These are phyloP conservation scores for Enteromius anoplus DNA, from an alignment of 2,797 vertebrate species.

Conservation along the genomic window DNA sequence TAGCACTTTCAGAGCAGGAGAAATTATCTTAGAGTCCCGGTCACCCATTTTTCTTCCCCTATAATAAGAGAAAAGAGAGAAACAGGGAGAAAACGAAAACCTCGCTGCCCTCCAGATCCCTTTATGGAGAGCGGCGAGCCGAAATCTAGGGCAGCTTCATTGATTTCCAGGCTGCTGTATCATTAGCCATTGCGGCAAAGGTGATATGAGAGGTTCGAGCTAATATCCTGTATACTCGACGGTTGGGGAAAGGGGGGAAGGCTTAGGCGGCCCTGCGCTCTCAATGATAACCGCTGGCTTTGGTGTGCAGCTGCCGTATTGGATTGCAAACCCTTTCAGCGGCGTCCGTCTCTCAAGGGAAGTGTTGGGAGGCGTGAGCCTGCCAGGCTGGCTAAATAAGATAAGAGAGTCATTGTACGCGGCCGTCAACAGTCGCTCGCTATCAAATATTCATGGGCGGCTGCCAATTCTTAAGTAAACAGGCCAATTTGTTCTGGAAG, in stretches of 20 bases:
- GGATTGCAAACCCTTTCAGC: conserved; percentile 40
- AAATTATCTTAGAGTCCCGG: conserved; percentile 75
- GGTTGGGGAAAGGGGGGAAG: conserved; percentile 58
- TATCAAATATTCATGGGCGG: conserved; percentile 82
- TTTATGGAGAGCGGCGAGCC: conserved; percentile 77
- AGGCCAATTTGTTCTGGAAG: conserved; percentile 82
- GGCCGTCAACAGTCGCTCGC: conserved; percentile 45
- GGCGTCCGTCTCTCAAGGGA: conserved; percentile 40
- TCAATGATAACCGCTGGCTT: conserved; percentile 49
- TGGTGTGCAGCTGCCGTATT: conserved; percentile 43
- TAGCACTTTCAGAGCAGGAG: conserved; percentile 48
- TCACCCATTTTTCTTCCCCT: conserved; percentile 77
- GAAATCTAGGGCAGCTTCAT: conserved; percentile 81
- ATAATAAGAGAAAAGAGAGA: conserved; percentile 78
- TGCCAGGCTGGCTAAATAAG: conserved; percentile 80
- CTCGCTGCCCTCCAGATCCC: conserved; percentile 76
- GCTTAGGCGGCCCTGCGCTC: conserved; percentile 32
- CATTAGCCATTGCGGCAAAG: conserved; percentile 76
- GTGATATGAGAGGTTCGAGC: conserved; percentile 79
- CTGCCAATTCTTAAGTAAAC: conserved; percentile 81
- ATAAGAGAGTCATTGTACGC: conserved; percentile 80
- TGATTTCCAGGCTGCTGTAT: conserved; percentile 81
- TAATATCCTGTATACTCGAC: conserved; percentile 71
- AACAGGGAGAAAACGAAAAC: conserved; percentile 30
- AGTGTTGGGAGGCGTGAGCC: conserved; percentile 68